A percentile compares a stretch with the other conserved stretches of the same genome.
phyloP scores from a whole-genome alignment of 2,797 vertebrate species.

The Oreochromis grahami region DNA sequence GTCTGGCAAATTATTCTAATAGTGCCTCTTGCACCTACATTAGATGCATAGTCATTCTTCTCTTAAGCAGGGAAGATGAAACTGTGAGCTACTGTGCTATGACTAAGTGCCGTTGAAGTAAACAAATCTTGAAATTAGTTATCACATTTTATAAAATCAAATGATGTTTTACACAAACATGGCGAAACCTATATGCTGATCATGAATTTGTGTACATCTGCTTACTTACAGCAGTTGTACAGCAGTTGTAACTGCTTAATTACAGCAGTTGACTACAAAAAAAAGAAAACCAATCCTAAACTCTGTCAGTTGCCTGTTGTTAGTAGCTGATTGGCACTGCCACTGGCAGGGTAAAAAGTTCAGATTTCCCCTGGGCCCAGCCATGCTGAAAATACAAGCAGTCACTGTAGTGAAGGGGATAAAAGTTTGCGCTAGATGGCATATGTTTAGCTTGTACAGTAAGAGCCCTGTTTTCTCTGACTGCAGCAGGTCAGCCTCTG shows the following conservation, averaged over 20 bases:
- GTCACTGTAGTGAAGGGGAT: conserved; percentile 10
- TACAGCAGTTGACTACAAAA: background rate
- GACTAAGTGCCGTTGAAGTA: background rate
- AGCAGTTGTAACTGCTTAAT: background rate
- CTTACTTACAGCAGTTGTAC: background rate
- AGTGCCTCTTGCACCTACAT: background rate
- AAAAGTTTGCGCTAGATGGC: conserved; percentile 24
- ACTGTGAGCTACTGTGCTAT: background rate
- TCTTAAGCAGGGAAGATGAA: background rate
- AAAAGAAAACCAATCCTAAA: background rate
- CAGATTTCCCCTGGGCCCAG: conserved; percentile 11
- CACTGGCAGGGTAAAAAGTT: background rate
- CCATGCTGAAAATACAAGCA: conserved; percentile 11
- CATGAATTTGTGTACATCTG: fast-evolving
- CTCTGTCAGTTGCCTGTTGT: background rate
- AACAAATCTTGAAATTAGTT: background rate
- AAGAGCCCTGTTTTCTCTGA: conserved; percentile 39
- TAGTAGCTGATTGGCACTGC: background rate
- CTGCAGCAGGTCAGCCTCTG: conserved; percentile 17
- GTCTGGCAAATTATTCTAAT: background rate
- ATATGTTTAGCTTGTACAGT: conserved; percentile 46
- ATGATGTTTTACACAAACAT: background rate
- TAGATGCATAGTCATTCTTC: background rate
- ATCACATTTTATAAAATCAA: background rate
- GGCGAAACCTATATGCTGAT: background rate